Evolutionary conservation across 1,140 invertebrate species (phyloP).

Genomic region (Trachymyrmex septentrionalis): DNA sequence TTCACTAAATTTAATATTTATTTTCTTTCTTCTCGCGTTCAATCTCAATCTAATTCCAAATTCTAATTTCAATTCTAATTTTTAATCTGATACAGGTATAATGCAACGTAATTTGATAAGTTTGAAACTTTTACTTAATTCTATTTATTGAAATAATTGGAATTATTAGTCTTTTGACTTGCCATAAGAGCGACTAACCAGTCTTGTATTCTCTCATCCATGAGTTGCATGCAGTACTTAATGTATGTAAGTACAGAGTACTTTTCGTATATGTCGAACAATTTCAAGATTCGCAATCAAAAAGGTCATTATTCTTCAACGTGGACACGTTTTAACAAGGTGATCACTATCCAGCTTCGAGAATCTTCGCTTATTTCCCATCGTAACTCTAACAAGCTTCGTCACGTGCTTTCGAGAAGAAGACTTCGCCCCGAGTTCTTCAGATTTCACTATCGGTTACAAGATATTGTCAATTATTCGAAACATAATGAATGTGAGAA

Average conservation of each 20-base stretch:
- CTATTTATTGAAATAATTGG: not conserved
- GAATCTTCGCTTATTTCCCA: constrained; percentile 68
- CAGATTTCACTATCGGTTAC: constrained; percentile 11
- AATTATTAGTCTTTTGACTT: not conserved
- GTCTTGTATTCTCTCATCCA: not conserved
- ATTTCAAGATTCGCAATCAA: constrained; percentile 68
- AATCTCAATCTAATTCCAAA: too few species aligned
- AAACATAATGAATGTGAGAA: not conserved
- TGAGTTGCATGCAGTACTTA: not conserved
- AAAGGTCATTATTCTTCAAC: constrained; percentile 61
- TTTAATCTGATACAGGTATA: too few species aligned
- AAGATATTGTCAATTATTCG: constrained; percentile 29
- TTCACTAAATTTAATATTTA: too few species aligned
- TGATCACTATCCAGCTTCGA: constrained; percentile 53
- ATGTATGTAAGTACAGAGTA: not conserved
- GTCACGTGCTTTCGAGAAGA: not conserved
- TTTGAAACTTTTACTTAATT: not conserved
- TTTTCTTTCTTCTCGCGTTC: too few species aligned
- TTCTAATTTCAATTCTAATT: too few species aligned
- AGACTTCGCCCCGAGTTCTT: constrained; percentile 13
- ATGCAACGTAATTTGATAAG: too few species aligned
- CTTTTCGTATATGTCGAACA: constrained; percentile 28
- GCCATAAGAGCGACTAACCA: not conserved
- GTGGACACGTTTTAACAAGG: constrained; percentile 73
- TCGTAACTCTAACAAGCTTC: constrained; percentile 64